phyloP scores from a whole-genome alignment of 2,888 invertebrate species.

The Watsonalla cultraria region DNA sequence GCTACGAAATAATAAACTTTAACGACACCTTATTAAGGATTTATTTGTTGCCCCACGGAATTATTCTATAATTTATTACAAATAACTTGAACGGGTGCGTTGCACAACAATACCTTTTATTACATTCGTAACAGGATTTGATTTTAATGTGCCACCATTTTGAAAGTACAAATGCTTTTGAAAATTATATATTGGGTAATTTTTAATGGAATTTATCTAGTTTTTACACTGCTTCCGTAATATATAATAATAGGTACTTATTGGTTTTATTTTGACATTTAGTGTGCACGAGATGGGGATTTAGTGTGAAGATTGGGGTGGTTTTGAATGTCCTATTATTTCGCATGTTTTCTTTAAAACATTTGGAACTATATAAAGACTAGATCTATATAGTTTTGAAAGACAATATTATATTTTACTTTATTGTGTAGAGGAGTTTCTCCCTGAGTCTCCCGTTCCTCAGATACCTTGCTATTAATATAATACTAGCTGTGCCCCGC shows the following conservation, averaged over 20 bases:
- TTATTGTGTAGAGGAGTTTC: too few species aligned
- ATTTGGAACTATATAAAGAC: too few species aligned
- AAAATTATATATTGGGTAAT: slow-evolving; percentile 50
- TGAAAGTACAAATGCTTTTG: slow-evolving; percentile 26
- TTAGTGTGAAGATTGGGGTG: too few species aligned
- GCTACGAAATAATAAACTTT: slow-evolving; percentile 67
- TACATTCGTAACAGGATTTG: slow-evolving; percentile 64
- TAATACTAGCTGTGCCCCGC: too few species aligned
- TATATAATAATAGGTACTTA: not conserved
- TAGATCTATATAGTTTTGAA: too few species aligned
- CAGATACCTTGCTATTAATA: too few species aligned
- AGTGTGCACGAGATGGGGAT: not conserved
- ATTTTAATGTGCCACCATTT: slow-evolving; percentile 58
- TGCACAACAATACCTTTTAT: slow-evolving; percentile 42
- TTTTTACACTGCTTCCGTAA: slow-evolving; percentile 16
- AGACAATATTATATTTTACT: too few species aligned
- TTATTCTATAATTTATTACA: slow-evolving; percentile 76
- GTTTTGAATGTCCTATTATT: too few species aligned
- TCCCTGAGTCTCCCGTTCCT: too few species aligned
- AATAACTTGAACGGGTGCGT: slow-evolving; percentile 55
- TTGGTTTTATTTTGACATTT: not conserved
- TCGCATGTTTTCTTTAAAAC: too few species aligned
- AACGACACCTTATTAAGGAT: slow-evolving; percentile 75
- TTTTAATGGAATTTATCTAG: slow-evolving; percentile 53
- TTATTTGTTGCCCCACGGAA: slow-evolving; percentile 71